Evolutionary conservation across 2,113 vertebrate species (phyloP).

Genomic region (Psilopogon haemacephalus): DNA sequence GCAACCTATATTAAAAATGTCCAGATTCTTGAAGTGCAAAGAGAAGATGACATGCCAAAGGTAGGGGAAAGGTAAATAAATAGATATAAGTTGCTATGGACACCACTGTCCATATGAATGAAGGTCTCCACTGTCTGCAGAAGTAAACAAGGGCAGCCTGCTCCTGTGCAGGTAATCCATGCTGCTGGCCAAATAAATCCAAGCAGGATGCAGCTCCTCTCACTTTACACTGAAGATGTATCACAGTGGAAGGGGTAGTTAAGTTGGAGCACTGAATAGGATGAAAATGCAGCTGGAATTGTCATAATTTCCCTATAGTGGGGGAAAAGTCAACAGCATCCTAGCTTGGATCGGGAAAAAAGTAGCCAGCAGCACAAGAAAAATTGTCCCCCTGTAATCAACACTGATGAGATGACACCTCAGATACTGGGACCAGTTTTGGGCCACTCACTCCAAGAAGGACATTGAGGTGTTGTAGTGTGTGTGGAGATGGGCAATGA

Average conservation of each 20-base stretch:
- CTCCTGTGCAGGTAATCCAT: fast-evolving
- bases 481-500: too few species aligned
- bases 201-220: neutral
- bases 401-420: too few species aligned
- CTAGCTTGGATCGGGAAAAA: too few species aligned
- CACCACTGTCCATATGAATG: neutral
- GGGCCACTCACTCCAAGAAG: too few species aligned
- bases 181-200: neutral
- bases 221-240: neutral
- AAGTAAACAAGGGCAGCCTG: neutral
- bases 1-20: neutral
- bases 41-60: neutral
- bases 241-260: neutral
- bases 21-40: neutral
- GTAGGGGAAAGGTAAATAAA: neutral
- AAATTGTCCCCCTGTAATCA: too few species aligned
- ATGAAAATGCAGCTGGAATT: neutral
- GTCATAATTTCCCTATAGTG: too few species aligned
- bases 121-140: neutral
- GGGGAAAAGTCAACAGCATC: neutral
- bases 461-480: too few species aligned
- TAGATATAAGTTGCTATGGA: neutral
- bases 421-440: too few species aligned
- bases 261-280: neutral
- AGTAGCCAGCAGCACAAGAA: too few species aligned